Evolutionary conservation across 2,888 invertebrate species (phyloP).

Genomic region (Heteropelma amictum): DNA sequence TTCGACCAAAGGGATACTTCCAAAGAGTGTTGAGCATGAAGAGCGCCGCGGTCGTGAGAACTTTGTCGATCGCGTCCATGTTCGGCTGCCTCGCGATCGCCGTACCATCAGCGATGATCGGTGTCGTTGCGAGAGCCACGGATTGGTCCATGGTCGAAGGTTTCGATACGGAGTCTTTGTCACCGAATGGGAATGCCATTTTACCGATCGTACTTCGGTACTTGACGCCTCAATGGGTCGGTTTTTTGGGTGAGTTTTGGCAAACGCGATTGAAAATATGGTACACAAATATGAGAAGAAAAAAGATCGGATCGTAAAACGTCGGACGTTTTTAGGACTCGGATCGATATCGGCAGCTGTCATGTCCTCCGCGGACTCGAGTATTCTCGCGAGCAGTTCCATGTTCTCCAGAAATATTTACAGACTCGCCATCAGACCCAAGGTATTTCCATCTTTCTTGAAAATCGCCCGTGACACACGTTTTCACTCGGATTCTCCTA

Average conservation of each 20-base stretch:
- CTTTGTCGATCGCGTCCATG: constrained; percentile 83
- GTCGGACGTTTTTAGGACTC: too few species aligned
- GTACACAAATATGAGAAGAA: too few species aligned
- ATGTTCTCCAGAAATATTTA: constrained; percentile 87
- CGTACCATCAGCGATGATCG: constrained; percentile 83
- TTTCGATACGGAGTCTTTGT: constrained; percentile 64
- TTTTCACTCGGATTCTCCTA: too few species aligned
- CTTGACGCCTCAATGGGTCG: constrained; percentile 80
- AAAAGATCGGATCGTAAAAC: too few species aligned
- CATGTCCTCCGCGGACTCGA: constrained; percentile 88
- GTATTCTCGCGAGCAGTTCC: constrained; percentile 84
- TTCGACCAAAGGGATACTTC: constrained; percentile 80
- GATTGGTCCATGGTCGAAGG: constrained; percentile 80
- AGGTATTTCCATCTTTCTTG: constrained; percentile 76
- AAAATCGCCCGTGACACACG: not conserved
- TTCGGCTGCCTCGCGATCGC: constrained; percentile 83
- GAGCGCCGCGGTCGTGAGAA: constrained; percentile 82
- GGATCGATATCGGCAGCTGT: constrained; percentile 87
- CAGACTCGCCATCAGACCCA: constrained; percentile 82
- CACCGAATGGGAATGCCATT: constrained; percentile 80
- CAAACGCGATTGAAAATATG: too few species aligned
- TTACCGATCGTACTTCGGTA: constrained; percentile 83
- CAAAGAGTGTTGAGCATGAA: constrained; percentile 85
- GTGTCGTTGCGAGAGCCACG: constrained; percentile 81
- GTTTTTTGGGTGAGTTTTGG: constrained; percentile 80